phyloP scores from a whole-genome alignment of 2,888 invertebrate genomes.

The Melolontha melolontha region DNA sequence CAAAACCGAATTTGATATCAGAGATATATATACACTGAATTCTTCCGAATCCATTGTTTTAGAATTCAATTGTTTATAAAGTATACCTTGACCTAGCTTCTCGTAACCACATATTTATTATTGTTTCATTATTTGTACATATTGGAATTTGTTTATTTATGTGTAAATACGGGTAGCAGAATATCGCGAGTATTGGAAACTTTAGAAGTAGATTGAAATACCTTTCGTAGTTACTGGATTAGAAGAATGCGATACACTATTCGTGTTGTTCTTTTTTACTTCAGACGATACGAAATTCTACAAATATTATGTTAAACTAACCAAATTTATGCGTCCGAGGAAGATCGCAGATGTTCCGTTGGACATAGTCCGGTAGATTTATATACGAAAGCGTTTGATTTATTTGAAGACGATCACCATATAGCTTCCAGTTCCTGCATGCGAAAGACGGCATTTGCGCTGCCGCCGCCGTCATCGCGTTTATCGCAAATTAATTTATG shows the following conservation, averaged over 20 bases:
- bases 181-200: neutral
- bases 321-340: slow-evolving; percentile 53
- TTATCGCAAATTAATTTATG: slow-evolving; percentile 32
- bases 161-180: slow-evolving; percentile 7
- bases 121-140: neutral
- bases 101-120: slow-evolving; percentile 28
- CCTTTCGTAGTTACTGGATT: slow-evolving; percentile 22
- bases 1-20: slow-evolving; percentile 48
- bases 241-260: slow-evolving; percentile 20
- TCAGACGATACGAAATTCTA: slow-evolving; percentile 47
- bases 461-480: slow-evolving; percentile 3
- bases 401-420: slow-evolving; percentile 21
- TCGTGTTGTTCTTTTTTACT: slow-evolving; percentile 12
- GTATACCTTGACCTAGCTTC: slow-evolving; percentile 60
- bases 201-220: slow-evolving; percentile 15
- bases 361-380: slow-evolving; percentile 37
- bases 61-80: slow-evolving; percentile 56
- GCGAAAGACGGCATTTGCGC: neutral
- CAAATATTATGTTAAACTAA: slow-evolving; percentile 55
- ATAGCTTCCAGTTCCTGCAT: slow-evolving; percentile 25
- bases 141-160: slow-evolving; percentile 33
- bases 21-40: slow-evolving; percentile 48
- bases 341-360: slow-evolving; percentile 40
- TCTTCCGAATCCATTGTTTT: slow-evolving; percentile 55
- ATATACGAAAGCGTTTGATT: slow-evolving; percentile 36